phyloP scores from a whole-genome alignment of 30 jellyfish, hydroid and myxozoan species.

The Hydra vulgaris region DNA sequence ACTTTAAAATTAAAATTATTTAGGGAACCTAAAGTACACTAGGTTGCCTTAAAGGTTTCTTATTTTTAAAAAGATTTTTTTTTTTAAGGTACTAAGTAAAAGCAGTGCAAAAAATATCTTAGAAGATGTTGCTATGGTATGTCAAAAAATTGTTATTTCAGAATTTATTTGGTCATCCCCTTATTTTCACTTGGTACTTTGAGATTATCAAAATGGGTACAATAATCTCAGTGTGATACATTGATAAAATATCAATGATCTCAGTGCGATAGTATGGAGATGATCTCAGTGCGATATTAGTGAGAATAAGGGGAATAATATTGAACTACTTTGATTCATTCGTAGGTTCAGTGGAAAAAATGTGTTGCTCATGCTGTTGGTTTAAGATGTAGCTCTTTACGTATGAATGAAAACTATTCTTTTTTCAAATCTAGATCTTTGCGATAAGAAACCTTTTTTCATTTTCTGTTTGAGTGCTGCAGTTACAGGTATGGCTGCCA shows the following conservation, averaged over 20 bases:
- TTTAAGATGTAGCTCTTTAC: neutral
- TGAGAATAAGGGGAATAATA: neutral
- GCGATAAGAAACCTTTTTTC: neutral
- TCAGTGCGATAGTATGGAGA: too few species aligned
- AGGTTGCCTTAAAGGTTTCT: neutral
- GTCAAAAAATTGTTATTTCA: constrained; percentile 11
- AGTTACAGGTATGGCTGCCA: constrained; percentile 34
- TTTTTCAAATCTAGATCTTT: neutral
- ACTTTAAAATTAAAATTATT: too few species aligned
- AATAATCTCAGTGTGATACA: neutral
- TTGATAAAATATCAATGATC: too few species aligned
- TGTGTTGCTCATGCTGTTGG: neutral
- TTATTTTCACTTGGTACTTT: neutral
- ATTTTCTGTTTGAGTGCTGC: constrained; percentile 24
- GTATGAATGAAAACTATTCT: neutral
- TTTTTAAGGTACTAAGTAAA: constrained; percentile 57
- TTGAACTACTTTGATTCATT: neutral
- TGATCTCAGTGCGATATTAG: neutral
- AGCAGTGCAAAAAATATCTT: constrained; percentile 68
- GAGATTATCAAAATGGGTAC: neutral
- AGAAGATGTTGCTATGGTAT: constrained; percentile 96
- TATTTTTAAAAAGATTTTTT: neutral
- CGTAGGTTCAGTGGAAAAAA: neutral
- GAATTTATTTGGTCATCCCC: neutral
- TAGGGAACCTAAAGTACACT: too few species aligned